These are phyloP conservation scores for Venturia canescens DNA, from an alignment of 1,140 invertebrate species.

Conservation along the genomic window DNA sequence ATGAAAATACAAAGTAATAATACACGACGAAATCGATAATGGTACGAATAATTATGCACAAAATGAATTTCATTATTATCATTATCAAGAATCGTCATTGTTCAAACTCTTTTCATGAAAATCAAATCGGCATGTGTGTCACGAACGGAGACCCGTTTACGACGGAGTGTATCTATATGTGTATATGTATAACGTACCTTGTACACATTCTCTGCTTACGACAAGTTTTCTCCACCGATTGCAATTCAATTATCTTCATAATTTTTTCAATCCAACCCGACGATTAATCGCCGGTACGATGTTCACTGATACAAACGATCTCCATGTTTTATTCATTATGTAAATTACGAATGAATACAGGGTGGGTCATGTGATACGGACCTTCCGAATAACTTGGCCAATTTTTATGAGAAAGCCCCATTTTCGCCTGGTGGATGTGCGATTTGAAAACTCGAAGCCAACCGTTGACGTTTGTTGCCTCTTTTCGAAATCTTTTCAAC, in stretches of 20 bases:
- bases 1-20: slow-evolving; percentile 27
- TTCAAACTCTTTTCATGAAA: slow-evolving; percentile 40
- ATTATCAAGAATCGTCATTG: slow-evolving; percentile 50
- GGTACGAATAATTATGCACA: slow-evolving; percentile 39
- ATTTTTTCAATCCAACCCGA: too few relatives aligned
- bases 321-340: too few relatives aligned
- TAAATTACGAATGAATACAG: slow-evolving; percentile 10
- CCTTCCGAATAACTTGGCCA: too few relatives aligned
- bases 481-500: too few relatives aligned
- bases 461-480: too few relatives aligned
- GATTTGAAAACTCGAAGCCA: too few relatives aligned
- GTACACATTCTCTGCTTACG: slow-evolving; percentile 45
- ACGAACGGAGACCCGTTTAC: background rate
- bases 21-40: slow-evolving; percentile 31
- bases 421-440: too few relatives aligned
- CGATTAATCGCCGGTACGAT: too few relatives aligned
- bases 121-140: background rate
- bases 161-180: slow-evolving; percentile 52
- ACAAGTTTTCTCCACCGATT: slow-evolving; percentile 21
- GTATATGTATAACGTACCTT: slow-evolving; percentile 56
- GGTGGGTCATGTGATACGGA: background rate
- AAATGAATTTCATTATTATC: slow-evolving; percentile 37
- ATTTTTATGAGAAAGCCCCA: too few relatives aligned
- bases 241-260: background rate
- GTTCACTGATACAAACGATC: too few relatives aligned